Base-by-base conservation (phyloP, 2,888 invertebrate species). In the Agrotis ipsilon region DNA sequence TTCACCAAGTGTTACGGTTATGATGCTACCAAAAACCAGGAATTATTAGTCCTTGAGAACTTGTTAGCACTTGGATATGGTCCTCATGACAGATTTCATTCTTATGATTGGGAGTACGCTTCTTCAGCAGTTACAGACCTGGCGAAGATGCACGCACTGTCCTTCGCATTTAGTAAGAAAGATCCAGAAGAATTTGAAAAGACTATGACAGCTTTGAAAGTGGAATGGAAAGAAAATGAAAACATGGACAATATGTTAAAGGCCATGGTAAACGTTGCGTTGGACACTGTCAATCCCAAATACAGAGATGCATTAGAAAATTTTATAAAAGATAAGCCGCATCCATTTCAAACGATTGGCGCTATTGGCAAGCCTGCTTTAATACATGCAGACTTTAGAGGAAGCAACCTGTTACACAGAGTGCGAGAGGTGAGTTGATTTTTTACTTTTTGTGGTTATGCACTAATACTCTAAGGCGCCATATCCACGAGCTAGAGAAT, bases 101-200 rank as follows among this genome's bases (percentile, higher is more conserved):
- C 86, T 5, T 60, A 87, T 18, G 79, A 86, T 27, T 86, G 84
- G 78, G 65, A 61, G 11, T 81, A 80, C 51, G 78, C 80, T 3
- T 68, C 61, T 13, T 2, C 70, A 0, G 81, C 88, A 0, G 55
- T 89, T 0, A 80, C 75, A 21, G 86, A 86, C 4, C 67, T 92
- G 43, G 93, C 90, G 0, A 90, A 89, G 68, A 81, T 91, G 18
- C 93, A 94, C 66, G 91, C 92, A 0, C 78, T 92, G 2, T 91
- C 92, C 0, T 85, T 92, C 32, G 92, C 91, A 0, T 86, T 87
- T 62, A 80, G 76, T 19, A 80, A 86, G 43, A 86, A 88, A 49
- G 19, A 88, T 6, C 61, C 68, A n/a, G 55, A 52, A 19, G 52
- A 69, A 13, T 68, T 52, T 51, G 16, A 66, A 9, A 24, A 70